These are phyloP conservation scores for Lycocorax pyrrhopterus DNA, from an alignment of 2,113 vertebrate species.

Conservation along the genomic window DNA sequence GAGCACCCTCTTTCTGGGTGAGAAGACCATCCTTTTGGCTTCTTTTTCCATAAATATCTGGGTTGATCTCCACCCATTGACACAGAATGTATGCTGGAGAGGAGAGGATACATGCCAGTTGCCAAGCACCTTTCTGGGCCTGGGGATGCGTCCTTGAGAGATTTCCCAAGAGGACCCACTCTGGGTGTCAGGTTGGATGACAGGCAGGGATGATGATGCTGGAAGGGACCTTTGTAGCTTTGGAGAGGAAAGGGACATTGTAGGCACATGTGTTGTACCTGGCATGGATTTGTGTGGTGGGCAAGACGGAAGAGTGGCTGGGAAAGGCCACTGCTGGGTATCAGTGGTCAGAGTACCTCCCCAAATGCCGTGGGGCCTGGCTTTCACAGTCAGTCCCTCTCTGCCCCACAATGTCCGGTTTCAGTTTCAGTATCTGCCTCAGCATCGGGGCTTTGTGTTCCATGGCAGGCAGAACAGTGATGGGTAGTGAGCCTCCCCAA, in stretches of 20 bases:
- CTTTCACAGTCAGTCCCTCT: background rate
- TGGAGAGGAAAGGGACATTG: background rate
- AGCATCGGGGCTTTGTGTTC: fast-evolving
- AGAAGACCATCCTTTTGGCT: background rate
- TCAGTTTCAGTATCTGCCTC: fast-evolving
- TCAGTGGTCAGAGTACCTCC: background rate
- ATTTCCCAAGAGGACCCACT: no score
- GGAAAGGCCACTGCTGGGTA: background rate
- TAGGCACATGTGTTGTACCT: background rate
- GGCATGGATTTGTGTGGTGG: background rate
- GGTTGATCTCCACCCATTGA: fast-evolving
- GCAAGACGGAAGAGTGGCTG: background rate
- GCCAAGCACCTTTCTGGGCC: background rate
- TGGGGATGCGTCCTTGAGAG: fast-evolving
- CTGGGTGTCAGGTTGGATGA: background rate
- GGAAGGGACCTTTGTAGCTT: background rate
- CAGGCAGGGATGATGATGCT: background rate
- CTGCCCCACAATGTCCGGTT: background rate
- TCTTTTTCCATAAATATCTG: background rate
- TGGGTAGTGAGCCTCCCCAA: background rate
- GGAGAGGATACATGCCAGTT: background rate
- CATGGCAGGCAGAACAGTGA: background rate
- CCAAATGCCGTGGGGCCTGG: background rate
- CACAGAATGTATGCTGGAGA: background rate
- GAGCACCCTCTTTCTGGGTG: background rate